phyloP scores from a whole-genome alignment of 92 coral and sea anemone genomes.

The Siderastrea siderea region DNA sequence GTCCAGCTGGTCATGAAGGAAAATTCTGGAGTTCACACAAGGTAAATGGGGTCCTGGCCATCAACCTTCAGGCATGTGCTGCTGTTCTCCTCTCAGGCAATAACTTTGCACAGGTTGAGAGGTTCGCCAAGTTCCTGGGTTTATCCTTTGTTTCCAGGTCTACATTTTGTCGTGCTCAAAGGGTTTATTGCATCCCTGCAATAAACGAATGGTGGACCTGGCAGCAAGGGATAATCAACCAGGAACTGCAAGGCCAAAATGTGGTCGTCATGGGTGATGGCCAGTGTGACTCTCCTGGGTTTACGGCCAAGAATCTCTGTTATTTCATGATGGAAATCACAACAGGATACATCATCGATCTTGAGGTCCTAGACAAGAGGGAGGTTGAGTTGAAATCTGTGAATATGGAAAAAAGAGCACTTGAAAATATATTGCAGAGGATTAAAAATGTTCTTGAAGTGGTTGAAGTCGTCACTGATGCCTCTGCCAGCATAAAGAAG shows the following conservation, averaged over 20 bases:
- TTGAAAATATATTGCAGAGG: too few species aligned
- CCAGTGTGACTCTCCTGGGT: slow-evolving; percentile 24
- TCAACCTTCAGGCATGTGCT: slow-evolving; percentile 64
- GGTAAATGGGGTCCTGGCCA: slow-evolving; percentile 49
- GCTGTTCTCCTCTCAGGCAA: slow-evolving; percentile 52
- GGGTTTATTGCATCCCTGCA: slow-evolving; percentile 55
- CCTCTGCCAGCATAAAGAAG: too few species aligned
- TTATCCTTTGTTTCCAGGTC: slow-evolving; percentile 48
- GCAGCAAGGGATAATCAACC: slow-evolving; percentile 34
- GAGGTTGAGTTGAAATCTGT: too few species aligned
- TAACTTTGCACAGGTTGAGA: slow-evolving; percentile 41
- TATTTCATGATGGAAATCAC: too few species aligned
- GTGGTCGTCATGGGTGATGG: slow-evolving; percentile 73
- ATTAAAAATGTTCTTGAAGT: too few species aligned
- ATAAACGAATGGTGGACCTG: slow-evolving; percentile 71
- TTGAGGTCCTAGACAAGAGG: too few species aligned
- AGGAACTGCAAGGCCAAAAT: slow-evolving; percentile 47
- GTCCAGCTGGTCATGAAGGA: slow-evolving; percentile 54
- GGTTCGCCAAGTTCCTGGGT: slow-evolving; percentile 53
- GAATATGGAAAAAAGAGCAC: too few species aligned
- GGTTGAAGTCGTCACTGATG: too few species aligned
- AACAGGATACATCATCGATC: too few species aligned
- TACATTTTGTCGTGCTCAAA: slow-evolving; percentile 48
- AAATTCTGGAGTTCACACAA: slow-evolving; percentile 61
- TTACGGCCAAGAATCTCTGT: too few species aligned